Evolutionary conservation across 2,888 invertebrate species (phyloP), one percentile per base, ranked within the genome.

Genomic region (Sminthurinus aureus): DNA sequence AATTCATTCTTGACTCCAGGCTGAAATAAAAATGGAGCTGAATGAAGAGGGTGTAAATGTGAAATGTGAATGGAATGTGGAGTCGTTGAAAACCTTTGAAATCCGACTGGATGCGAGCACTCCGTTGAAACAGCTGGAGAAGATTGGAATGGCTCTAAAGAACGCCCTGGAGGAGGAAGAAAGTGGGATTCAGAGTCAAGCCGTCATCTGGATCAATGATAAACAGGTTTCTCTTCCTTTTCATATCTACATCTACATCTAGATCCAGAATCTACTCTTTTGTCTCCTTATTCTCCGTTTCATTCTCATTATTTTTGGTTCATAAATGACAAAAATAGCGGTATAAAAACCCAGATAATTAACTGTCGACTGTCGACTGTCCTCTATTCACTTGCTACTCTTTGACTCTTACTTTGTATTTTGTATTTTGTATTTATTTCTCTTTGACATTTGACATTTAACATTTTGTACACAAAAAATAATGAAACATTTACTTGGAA

Each of bases 21-120:
- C 86, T 58, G 88, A 88, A 82, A 82, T 88, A 82, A 88, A 86
- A 81, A 80, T 87, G 78, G 86, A 87, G 52, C 67, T 87, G 73
- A 88, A 88, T 82, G 88, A 88, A 73, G 85, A 88, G 71, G 87
- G 85, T 73, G 79, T 88, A 74, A 85, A 83, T 81, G 87, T 84
- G 0, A 87, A 88, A 78, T 85, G 87, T 79, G 86, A 87, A 79
- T 88, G 88, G 88, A 82, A 84, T 64, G 79, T 87, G 24, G 87
- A 87, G 76, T 86, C 86, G 73, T 87, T 85, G 83, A 84, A 82
- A 66, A 86, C 73, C 84, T 87, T 86, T 83, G 88, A 88, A 73
- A 84, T 88, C 66, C 84, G 87, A n/a, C 80, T 88, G 75, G 87
- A 86, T 82, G 86, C 83, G 12, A 86, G 82, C n/a, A 86, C 86